These are phyloP conservation scores for Netelia melanura DNA, from an alignment of 2,888 invertebrate species.

Conservation along the genomic window DNA sequence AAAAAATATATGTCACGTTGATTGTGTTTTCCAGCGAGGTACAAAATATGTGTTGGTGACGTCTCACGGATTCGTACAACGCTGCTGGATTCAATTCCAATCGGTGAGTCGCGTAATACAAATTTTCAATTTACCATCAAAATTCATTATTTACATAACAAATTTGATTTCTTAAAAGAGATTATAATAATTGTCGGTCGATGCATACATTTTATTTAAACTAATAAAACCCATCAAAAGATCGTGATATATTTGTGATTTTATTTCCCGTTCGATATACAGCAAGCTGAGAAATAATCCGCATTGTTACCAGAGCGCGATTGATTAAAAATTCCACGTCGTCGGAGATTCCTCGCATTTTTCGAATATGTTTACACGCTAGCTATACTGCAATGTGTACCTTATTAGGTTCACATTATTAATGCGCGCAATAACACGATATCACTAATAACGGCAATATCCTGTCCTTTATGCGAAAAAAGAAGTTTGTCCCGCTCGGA, in stretches of 20 bases:
- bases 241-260: neutral
- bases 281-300: neutral
- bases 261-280: neutral
- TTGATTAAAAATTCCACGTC: neutral
- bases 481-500: too few relatives aligned
- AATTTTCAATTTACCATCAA: neutral
- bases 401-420: too few relatives aligned
- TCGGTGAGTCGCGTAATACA: conserved; percentile 37
- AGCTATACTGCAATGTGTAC: too few relatives aligned
- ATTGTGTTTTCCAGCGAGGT: too few relatives aligned
- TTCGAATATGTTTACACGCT: neutral
- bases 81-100: conserved; percentile 8
- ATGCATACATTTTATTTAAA: too few relatives aligned
- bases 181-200: too few relatives aligned
- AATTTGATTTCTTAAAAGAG: too few relatives aligned
- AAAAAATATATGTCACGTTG: neutral
- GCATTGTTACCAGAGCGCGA: neutral
- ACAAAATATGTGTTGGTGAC: conserved; percentile 35
- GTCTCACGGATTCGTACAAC: conserved; percentile 29
- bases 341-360: neutral
- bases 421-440: too few relatives aligned
- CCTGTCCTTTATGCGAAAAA: too few relatives aligned
- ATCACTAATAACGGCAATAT: too few relatives aligned
- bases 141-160: too few relatives aligned
- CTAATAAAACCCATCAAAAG: neutral